These are phyloP conservation scores for Morone chrysops DNA, from an alignment of 2,113 vertebrate species.

Conservation along the genomic window DNA sequence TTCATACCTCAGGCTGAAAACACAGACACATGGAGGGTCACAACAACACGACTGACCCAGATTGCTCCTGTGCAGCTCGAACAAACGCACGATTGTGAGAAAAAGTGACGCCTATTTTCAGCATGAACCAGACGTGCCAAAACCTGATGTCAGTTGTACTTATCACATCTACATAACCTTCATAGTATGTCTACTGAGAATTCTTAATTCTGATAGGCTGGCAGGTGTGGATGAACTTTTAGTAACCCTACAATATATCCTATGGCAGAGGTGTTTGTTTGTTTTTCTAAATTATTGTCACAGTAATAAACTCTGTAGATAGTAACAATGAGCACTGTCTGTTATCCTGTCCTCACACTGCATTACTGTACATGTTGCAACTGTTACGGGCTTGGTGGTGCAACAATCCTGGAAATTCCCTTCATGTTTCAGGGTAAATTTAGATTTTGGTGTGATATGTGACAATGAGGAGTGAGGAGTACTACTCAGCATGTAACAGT, in stretches of 20 bases:
- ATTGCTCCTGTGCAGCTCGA: conserved; percentile 10
- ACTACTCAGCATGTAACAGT: neutral
- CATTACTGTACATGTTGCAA: too few relatives aligned
- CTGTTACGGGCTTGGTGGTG: neutral
- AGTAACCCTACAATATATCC: neutral
- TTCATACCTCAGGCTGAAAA: conserved; percentile 30
- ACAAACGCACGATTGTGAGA: neutral
- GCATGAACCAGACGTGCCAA: neutral
- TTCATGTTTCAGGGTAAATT: neutral
- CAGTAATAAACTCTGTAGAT: neutral
- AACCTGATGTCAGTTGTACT: neutral
- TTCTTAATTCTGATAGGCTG: neutral
- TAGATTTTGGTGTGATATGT: neutral
- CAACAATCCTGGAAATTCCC: neutral
- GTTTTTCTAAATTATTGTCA: neutral
- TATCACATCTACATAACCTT: neutral
- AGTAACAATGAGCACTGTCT: too few relatives aligned
- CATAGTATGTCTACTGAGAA: neutral
- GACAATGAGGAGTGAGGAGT: neutral
- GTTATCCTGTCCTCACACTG: neutral
- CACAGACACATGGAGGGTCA: conserved; percentile 16
- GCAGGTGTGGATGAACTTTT: neutral
- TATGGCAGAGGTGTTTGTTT: neutral
- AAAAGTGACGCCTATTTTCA: neutral
- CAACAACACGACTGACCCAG: conserved; percentile 6